phyloP scores from a whole-genome alignment of 2,113 vertebrate species.

The Oncorhynchus gorbuscha region DNA sequence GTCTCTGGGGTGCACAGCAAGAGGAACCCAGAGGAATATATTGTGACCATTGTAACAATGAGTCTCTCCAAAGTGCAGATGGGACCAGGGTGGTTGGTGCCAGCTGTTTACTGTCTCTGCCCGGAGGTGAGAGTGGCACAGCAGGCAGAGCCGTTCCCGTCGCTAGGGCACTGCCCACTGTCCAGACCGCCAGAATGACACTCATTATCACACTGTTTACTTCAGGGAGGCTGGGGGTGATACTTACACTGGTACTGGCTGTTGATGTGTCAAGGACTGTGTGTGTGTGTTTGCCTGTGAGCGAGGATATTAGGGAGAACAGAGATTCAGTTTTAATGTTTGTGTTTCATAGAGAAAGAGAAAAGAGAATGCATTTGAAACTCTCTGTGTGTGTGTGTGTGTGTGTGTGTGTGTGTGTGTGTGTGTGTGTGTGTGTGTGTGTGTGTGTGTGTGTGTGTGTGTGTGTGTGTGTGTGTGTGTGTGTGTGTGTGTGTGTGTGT shows the following conservation, averaged over 20 bases:
- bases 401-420: neutral
- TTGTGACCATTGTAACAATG: too few species aligned
- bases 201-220: conserved; percentile 19
- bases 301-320: neutral
- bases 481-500: too few species aligned
- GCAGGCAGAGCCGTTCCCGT: conserved; percentile 38
- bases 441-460: neutral
- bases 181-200: conserved; percentile 45
- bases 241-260: too few species aligned
- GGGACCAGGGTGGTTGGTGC: conserved; percentile 52
- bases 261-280: conserved; percentile 12
- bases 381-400: neutral
- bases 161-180: conserved; percentile 41
- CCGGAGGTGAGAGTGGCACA: conserved; percentile 50
- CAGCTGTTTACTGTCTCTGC: conserved; percentile 48
- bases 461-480: neutral
- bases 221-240: neutral
- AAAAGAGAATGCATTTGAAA: neutral
- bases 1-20: too few species aligned
- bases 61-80: conserved; percentile 50
- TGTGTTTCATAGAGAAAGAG: neutral
- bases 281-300: conserved; percentile 12
- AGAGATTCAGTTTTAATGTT: neutral
- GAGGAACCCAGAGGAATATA: neutral
- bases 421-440: neutral